Percentiles rank a stretch among this genome's conserved stretches.
These are phyloP conservation scores for Agapetus fuscipes DNA, from an alignment of 2,888 invertebrate genomes.

Conservation along the genomic window DNA sequence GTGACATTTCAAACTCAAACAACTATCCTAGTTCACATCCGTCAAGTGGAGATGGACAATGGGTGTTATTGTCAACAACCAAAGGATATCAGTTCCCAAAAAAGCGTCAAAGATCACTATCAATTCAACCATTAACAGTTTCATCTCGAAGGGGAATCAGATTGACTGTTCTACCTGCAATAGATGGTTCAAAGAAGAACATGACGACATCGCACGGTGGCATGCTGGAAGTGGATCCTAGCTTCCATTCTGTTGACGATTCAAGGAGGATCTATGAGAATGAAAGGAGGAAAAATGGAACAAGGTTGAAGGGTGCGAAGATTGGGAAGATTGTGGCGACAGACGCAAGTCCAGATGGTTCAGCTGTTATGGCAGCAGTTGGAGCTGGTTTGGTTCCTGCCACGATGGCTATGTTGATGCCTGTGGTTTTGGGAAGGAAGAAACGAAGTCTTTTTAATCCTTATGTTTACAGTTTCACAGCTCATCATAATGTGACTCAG, in stretches of 20 bases:
- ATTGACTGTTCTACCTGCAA: conserved; percentile 63
- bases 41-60: conserved; percentile 60
- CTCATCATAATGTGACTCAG: conserved; percentile 16
- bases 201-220: conserved; percentile 65
- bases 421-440: conserved; percentile 56
- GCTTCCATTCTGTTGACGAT: conserved; percentile 61
- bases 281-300: conserved; percentile 34
- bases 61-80: conserved; percentile 68
- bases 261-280: conserved; percentile 28
- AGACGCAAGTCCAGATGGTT: conserved; percentile 38
- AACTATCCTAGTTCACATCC: conserved; percentile 52
- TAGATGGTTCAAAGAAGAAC: conserved; percentile 49
- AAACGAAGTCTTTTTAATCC: conserved; percentile 8
- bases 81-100: conserved; percentile 57
- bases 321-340: conserved; percentile 33
- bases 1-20: conserved; percentile 29
- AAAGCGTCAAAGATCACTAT: conserved; percentile 38
- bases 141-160: conserved; percentile 46
- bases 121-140: conserved; percentile 27
- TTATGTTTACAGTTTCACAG: neutral
- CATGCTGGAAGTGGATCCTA: conserved; percentile 62
- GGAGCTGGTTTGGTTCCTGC: conserved; percentile 74
- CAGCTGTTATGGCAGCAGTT: conserved; percentile 60
- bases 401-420: conserved; percentile 71
- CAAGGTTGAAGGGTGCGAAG: conserved; percentile 26